Evolutionary conservation across 1,140 invertebrate genomes (phyloP).

Genomic region (Drosophila leontia): DNA sequence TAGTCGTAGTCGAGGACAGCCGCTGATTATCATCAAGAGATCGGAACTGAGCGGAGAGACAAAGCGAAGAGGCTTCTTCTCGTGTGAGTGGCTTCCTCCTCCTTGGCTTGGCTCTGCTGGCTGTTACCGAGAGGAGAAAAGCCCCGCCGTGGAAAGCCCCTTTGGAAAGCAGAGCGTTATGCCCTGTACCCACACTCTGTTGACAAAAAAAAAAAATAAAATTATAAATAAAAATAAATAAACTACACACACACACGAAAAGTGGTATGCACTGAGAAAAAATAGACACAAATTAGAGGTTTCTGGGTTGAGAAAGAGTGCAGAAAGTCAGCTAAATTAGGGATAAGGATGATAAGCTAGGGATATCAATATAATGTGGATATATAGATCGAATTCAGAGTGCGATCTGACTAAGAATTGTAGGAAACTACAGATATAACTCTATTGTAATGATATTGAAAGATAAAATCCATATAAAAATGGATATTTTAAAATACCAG

Average conservation of each 20-base stretch:
- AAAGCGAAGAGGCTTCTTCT: slow-evolving; percentile 69
- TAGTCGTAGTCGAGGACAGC: slow-evolving; percentile 43
- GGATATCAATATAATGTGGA: neutral
- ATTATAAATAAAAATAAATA: neutral
- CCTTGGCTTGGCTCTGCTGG: slow-evolving; percentile 37
- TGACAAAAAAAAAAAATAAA: slow-evolving; percentile 6
- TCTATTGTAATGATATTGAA: neutral
- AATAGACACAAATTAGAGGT: too few relatives aligned
- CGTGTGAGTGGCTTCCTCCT: slow-evolving; percentile 64
- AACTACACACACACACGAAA: neutral
- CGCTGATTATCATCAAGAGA: slow-evolving; percentile 82
- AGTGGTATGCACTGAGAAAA: slow-evolving; percentile 2
- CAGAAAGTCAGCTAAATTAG: neutral
- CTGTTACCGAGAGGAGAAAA: slow-evolving; percentile 11
- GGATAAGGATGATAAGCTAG: neutral
- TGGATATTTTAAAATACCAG: too few relatives aligned
- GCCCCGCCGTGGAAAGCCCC: slow-evolving; percentile 7
- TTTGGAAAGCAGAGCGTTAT: slow-evolving; percentile 60
- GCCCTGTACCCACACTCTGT: slow-evolving; percentile 46
- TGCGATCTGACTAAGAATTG: neutral
- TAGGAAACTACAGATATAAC: neutral
- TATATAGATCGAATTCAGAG: neutral
- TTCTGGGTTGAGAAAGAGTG: neutral
- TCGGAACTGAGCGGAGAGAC: slow-evolving; percentile 74
- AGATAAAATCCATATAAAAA: too few relatives aligned